A percentile compares a stretch with the other conserved stretches of the same genome.
phyloP scores from a whole-genome alignment of 1,140 invertebrate genomes.

The Listronotus oregonensis region DNA sequence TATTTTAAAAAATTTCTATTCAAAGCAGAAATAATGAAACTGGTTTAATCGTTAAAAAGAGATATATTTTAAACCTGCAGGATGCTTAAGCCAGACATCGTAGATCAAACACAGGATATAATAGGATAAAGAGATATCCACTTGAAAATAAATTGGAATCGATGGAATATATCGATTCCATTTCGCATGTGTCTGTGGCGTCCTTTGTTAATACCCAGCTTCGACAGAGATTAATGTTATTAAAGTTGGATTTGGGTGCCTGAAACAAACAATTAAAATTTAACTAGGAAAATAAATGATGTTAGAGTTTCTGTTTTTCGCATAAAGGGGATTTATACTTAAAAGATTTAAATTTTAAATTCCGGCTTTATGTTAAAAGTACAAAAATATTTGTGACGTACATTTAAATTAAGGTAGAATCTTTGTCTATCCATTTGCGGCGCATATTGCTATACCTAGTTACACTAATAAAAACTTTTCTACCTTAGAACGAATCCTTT shows the following conservation, averaged over 20 bases:
- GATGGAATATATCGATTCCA: slow-evolving; percentile 31
- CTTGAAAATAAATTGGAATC: slow-evolving; percentile 37
- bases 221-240: slow-evolving; percentile 23
- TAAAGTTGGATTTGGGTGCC: slow-evolving; percentile 2
- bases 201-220: slow-evolving; percentile 26
- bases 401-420: no score
- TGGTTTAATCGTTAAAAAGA: slow-evolving; percentile 18
- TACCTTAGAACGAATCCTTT: no score
- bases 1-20: slow-evolving; percentile 4
- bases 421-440: no score
- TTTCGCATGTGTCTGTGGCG: slow-evolving; percentile 25
- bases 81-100: slow-evolving; percentile 19
- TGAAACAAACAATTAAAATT: slow-evolving; percentile 22
- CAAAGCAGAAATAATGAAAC: slow-evolving; percentile 24
- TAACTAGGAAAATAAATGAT: slow-evolving; percentile 4
- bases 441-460: no score
- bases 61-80: slow-evolving; percentile 6
- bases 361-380: no score
- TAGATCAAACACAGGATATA: slow-evolving; percentile 36
- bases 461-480: no score
- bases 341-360: no score
- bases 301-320: no score
- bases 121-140: slow-evolving; percentile 34
- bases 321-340: no score
- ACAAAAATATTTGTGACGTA: no score